Conservation (phyloP, 2,113 vertebrate genomes). For the Pseudois nayaur region DNA sequence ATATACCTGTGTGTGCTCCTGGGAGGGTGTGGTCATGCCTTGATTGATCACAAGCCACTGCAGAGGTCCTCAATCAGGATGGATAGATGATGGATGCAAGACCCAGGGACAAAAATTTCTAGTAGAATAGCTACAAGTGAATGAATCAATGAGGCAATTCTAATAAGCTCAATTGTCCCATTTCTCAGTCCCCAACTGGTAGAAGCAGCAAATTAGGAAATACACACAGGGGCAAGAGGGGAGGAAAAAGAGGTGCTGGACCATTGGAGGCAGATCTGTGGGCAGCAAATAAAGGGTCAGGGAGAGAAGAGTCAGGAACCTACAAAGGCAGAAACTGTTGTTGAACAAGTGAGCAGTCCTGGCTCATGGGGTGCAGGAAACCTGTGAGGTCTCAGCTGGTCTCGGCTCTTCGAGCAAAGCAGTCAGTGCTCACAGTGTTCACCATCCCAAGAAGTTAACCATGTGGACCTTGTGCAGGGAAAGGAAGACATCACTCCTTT, state of each 20-base stretch:
- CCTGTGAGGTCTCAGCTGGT: neutral
- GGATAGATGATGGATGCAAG: neutral
- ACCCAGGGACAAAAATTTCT: neutral
- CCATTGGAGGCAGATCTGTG: neutral
- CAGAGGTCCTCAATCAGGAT: neutral
- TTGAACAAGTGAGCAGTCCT: neutral
- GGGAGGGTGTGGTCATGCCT: neutral
- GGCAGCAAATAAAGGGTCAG: neutral
- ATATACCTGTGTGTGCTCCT: neutral
- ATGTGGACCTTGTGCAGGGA: neutral
- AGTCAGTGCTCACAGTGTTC: neutral
- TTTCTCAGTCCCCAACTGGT: neutral
- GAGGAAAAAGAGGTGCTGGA: neutral
- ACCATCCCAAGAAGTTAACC: neutral
- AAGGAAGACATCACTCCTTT: neutral
- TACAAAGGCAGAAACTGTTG: neutral
- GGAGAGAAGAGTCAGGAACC: neutral
- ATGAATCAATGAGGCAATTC: neutral
- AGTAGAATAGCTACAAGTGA: neutral
- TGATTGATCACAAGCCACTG: neutral
- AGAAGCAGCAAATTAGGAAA: slow-evolving; percentile 2
- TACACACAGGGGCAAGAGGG: accelerated
- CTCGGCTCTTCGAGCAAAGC: neutral
- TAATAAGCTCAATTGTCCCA: neutral
- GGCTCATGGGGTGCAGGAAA: neutral